phyloP scores from a whole-genome alignment of 2,888 invertebrate genomes.

The Cerceris ruficornis region DNA sequence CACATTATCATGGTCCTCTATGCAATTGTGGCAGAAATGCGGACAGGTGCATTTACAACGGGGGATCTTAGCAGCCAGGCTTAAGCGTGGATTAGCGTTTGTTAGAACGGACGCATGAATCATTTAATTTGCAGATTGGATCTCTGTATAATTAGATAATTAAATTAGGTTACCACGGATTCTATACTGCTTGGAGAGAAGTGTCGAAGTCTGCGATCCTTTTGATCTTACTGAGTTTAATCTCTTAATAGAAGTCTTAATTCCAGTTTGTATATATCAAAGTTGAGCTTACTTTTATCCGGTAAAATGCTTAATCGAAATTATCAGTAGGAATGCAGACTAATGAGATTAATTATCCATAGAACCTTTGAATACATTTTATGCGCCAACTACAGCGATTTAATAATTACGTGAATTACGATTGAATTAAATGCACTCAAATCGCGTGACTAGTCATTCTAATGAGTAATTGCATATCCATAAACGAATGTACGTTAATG shows the following conservation, averaged over 20 bases:
- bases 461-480: neutral
- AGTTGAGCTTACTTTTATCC: too few relatives aligned
- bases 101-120: slow-evolving; percentile 14
- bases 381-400: too few relatives aligned
- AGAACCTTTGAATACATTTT: too few relatives aligned
- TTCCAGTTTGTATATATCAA: too few relatives aligned
- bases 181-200: slow-evolving; percentile 16
- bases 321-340: too few relatives aligned
- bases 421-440: neutral
- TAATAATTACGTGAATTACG: too few relatives aligned
- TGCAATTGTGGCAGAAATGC: neutral
- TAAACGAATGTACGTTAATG: neutral
- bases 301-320: too few relatives aligned
- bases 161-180: slow-evolving; percentile 41
- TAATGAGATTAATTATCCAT: too few relatives aligned
- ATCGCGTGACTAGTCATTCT: neutral
- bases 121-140: slow-evolving; percentile 38
- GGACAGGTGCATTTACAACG: slow-evolving; percentile 21
- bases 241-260: slow-evolving; percentile 27
- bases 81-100: slow-evolving; percentile 46
- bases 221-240: slow-evolving; percentile 28
- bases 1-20: neutral
- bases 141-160: slow-evolving; percentile 50
- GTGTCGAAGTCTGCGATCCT: slow-evolving; percentile 15
- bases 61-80: slow-evolving; percentile 29